These are phyloP conservation scores for Pycnomerus fuliginosus DNA, from an alignment of 2,888 invertebrate species.

Conservation along the genomic window DNA sequence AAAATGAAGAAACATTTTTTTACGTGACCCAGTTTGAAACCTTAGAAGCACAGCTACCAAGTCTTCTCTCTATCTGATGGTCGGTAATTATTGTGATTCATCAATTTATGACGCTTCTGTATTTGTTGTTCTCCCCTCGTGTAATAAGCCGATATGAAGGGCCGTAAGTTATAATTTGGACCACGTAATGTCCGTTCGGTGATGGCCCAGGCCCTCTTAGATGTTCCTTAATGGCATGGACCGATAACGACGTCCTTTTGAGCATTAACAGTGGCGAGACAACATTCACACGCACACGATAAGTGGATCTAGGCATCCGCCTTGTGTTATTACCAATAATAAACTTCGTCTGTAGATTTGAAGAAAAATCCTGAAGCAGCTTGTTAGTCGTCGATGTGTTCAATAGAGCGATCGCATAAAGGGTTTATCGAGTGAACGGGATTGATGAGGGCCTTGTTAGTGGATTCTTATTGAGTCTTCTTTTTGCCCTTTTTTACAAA, in stretches of 20 bases:
- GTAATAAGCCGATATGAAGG: conserved; percentile 46
- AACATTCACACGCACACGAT: conserved; percentile 21
- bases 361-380: too few relatives aligned
- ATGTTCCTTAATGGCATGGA: conserved; percentile 42
- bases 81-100: too few relatives aligned
- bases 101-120: too few relatives aligned
- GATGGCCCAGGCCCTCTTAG: conserved; percentile 38
- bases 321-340: conserved; percentile 14
- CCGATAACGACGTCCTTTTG: conserved; percentile 31
- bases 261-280: conserved; percentile 20
- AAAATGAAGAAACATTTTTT: too few relatives aligned
- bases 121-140: neutral
- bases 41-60: too few relatives aligned
- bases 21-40: too few relatives aligned
- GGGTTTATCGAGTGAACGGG: conserved; percentile 41
- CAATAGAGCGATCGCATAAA: conserved; percentile 26
- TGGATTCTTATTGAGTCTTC: conserved; percentile 6
- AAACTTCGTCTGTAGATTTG: too few relatives aligned
- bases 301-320: conserved; percentile 19
- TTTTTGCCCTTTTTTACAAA: conserved; percentile 2
- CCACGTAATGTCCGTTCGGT: conserved; percentile 40
- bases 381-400: conserved; percentile 23
- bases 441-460: conserved; percentile 42
- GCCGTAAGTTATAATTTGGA: conserved; percentile 49
- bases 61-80: too few relatives aligned